Percentiles rank a stretch among this genome's conserved stretches.
These are phyloP conservation scores for Leuciscus waleckii DNA, from an alignment of 2,797 vertebrate genomes.

Conservation along the genomic window DNA sequence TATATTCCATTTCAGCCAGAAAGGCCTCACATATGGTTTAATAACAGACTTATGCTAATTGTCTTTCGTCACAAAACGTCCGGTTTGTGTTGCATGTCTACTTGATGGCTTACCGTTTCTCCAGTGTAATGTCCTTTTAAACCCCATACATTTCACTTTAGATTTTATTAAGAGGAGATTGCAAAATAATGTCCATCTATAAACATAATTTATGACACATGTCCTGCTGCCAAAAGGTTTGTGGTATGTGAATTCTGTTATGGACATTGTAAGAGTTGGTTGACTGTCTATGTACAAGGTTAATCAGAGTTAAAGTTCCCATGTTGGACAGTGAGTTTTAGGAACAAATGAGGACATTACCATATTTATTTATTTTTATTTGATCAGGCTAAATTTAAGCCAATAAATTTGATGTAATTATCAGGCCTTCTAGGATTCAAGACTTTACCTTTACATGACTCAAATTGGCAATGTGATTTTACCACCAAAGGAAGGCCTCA, in stretches of 20 bases:
- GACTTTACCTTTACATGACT: not conserved
- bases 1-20: not conserved
- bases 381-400: not conserved
- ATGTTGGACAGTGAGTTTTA: constrained; percentile 1
- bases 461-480: constrained; percentile 5
- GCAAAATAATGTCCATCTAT: constrained; percentile 59
- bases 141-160: constrained; percentile 15
- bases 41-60: constrained; percentile 11
- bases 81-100: not conserved
- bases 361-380: not conserved
- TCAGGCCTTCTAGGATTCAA: not conserved
- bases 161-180: constrained; percentile 52
- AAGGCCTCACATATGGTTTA: not conserved
- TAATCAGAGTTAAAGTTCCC: not conserved
- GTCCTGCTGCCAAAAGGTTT: constrained; percentile 28
- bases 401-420: not conserved
- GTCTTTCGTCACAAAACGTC: constrained; percentile 2
- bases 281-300: constrained; percentile 4
- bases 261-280: constrained; percentile 32
- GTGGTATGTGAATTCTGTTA: constrained; percentile 51
- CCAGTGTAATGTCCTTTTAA: constrained; percentile 27
- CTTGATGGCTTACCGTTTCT: not conserved
- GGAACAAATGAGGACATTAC: constrained; percentile 9
- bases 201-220: constrained; percentile 48
- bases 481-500: constrained; percentile 10